Evolutionary conservation across 2,888 invertebrate genomes (phyloP), one percentile per base, ranked within the genome.

Genomic region (Alloscopus bannaensis): DNA sequence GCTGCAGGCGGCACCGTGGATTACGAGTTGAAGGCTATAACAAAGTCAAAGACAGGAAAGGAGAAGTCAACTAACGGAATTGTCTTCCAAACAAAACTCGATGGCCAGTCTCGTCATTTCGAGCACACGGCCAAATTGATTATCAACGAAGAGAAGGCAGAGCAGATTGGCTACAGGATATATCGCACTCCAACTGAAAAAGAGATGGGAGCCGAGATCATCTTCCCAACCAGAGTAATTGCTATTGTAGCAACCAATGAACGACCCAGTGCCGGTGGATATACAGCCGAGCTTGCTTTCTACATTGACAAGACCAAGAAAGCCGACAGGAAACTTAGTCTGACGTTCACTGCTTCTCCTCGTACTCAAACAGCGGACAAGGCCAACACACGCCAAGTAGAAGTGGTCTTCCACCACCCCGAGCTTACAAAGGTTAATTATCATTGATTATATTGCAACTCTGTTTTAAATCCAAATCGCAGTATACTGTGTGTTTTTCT

Each of bases 301-400:
- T 92, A 94, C 87, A 93, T 91, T 80, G 92, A 92, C 64, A 86
- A 83, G 52, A 80, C 73, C 2, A 93, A 93, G 86, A 92, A 94
- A 87, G 92, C 92, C 52, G 91, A 89, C 52, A 93, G 93, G 86
- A 93, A 93, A 85, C 85, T 95, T 2, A 90, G 91, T 76, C 85
- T 94, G 45, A 91, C 91, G 36, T 93, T 94, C 0, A 90, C 91
- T 81, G 91, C 91, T 70, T 91, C 59, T 36, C 31, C 45, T 22
- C 31, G 66, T 18, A 69, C 59, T 47, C 60, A 16, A 28, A 57
- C 57, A 11, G 22, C 24, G 6, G 72, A 76, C 26, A 24, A 36
- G 22, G 60, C 26, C 1, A 45, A 26, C 11, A 69, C 64, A 11
- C 57, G 40, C 28, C 66, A 36, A 80, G 47, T 62, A 29, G 79